Percentiles rank a stretch among this genome's conserved stretches.
phyloP scores from a whole-genome alignment of 92 coral and sea anemone genomes.

The Epizoanthus scotinus region DNA sequence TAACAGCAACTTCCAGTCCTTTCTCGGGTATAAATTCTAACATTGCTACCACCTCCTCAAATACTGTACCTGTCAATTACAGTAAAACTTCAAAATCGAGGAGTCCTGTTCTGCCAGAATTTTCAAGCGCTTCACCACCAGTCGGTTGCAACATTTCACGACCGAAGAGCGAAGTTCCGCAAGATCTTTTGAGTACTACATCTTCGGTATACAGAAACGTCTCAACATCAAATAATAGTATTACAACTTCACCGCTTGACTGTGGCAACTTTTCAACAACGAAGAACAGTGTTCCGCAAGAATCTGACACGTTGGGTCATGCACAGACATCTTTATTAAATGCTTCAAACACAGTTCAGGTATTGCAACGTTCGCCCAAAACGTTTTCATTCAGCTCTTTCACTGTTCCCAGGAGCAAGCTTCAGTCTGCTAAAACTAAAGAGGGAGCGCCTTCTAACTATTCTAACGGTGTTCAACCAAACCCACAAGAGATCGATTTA shows the following conservation, averaged over 20 bases:
- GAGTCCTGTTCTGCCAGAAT: background rate
- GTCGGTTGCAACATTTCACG: background rate
- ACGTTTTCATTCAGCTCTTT: slow-evolving; percentile 2
- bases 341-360: slow-evolving; percentile 22
- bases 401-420: background rate
- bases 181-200: background rate
- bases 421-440: background rate
- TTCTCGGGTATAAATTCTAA: background rate
- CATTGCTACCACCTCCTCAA: background rate
- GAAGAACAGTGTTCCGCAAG: background rate
- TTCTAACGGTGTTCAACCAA: background rate
- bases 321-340: background rate
- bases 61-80: background rate
- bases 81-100: background rate
- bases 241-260: background rate
- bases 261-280: background rate
- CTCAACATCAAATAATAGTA: background rate
- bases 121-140: background rate
- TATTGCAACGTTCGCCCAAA: slow-evolving; percentile 3
- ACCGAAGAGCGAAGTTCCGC: background rate
- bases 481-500: background rate
- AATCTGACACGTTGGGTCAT: background rate
- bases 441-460: background rate
- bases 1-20: background rate
- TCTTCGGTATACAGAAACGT: background rate